These are phyloP conservation scores for Malachius bipustulatus DNA, from an alignment of 2,888 invertebrate species.

Conservation along the genomic window DNA sequence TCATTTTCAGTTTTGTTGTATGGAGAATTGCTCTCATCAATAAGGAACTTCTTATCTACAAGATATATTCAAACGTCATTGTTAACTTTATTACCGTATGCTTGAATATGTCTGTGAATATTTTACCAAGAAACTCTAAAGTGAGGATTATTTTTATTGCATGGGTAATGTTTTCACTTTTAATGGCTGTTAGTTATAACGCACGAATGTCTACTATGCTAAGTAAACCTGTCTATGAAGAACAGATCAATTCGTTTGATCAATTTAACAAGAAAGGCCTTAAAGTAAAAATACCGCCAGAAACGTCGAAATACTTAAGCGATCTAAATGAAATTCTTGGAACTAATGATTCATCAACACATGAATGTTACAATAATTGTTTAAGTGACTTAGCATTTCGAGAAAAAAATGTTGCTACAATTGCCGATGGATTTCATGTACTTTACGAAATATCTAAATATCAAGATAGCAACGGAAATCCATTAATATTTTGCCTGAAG, in stretches of 20 bases:
- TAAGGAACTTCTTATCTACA: constrained; percentile 1
- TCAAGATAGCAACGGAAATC: too few relatives aligned
- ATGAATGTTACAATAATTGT: too few relatives aligned
- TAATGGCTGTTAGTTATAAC: not conserved
- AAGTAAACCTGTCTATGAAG: not conserved
- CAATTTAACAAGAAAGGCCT: too few relatives aligned
- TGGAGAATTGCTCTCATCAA: not conserved
- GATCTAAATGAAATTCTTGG: too few relatives aligned
- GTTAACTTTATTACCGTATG: not conserved
- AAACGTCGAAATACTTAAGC: too few relatives aligned
- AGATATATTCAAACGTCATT: not conserved
- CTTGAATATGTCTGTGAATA: not conserved
- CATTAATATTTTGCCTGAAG: too few relatives aligned
- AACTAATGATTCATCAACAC: too few relatives aligned
- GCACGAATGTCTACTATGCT: not conserved
- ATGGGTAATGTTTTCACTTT: not conserved
- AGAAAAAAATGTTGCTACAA: too few relatives aligned
- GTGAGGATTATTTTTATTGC: not conserved
- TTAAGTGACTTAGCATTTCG: too few relatives aligned
- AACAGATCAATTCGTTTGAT: not conserved
- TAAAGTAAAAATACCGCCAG: too few relatives aligned
- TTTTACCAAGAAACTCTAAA: not conserved
- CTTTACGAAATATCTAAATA: too few relatives aligned
- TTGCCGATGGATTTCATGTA: too few relatives aligned
- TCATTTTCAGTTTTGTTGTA: not conserved